A percentile compares a stretch with the other conserved stretches of the same genome.
Evolutionary conservation across 2,888 invertebrate species (phyloP).

Genomic region (Pollenia griseotomentosa): DNA sequence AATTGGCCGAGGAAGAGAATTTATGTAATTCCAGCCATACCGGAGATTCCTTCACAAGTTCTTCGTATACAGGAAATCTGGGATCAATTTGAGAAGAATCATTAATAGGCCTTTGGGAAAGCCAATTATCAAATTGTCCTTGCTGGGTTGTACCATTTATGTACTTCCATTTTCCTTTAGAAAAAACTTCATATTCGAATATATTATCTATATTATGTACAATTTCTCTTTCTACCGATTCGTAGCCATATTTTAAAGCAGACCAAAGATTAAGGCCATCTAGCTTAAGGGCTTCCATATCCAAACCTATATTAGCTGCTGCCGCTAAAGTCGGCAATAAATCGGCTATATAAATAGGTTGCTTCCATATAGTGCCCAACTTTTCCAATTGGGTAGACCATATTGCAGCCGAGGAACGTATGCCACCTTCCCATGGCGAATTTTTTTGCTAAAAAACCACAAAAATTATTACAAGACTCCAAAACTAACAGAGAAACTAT

Average conservation of each 20-base stretch:
- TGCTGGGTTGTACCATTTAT: constrained; percentile 80
- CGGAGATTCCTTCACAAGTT: constrained; percentile 75
- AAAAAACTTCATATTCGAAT: constrained; percentile 80
- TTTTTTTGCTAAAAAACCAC: constrained; percentile 87
- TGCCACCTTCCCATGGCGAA: constrained; percentile 93
- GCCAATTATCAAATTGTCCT: constrained; percentile 78
- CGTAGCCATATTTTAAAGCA: constrained; percentile 85
- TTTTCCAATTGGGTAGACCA: constrained; percentile 87
- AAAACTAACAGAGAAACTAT: constrained; percentile 16
- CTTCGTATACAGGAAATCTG: constrained; percentile 75
- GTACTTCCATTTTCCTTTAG: constrained; percentile 80
- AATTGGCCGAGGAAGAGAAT: constrained; percentile 50
- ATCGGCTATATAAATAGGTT: constrained; percentile 92
- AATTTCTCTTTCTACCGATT: constrained; percentile 86
- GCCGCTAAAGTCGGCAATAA: constrained; percentile 90
- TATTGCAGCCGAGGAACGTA: constrained; percentile 90
- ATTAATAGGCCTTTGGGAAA: constrained; percentile 69
- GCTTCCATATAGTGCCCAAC: constrained; percentile 86
- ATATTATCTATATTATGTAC: constrained; percentile 90
- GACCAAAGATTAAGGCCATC: constrained; percentile 90
- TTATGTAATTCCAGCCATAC: constrained; percentile 77
- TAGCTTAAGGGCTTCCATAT: constrained; percentile 81
- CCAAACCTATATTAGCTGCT: constrained; percentile 78
- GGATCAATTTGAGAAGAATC: constrained; percentile 74
- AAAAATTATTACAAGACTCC: neutral